These are phyloP conservation scores for Zaprionus africanus DNA, from an alignment of 1,140 invertebrate genomes.

Conservation along the genomic window DNA sequence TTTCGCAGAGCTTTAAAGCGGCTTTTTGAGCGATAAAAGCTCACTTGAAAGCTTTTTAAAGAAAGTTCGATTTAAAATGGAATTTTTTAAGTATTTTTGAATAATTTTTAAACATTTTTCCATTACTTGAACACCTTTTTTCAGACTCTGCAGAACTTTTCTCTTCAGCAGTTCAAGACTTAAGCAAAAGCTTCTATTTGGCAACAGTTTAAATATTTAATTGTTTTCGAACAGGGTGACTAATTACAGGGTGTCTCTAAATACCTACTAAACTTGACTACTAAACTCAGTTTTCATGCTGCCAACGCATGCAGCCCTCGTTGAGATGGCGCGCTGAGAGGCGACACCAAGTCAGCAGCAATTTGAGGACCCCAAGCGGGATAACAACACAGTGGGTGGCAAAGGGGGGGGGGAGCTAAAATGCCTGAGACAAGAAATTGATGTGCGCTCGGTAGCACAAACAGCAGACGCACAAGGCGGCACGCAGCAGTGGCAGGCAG, in stretches of 20 bases:
- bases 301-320: constrained; percentile 21
- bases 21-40: not conserved
- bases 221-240: not conserved
- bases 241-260: not conserved
- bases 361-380: not conserved
- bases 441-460: constrained; percentile 39
- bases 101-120: not conserved
- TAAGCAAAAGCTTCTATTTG: not conserved
- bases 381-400: not conserved
- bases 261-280: not conserved
- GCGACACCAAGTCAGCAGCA: constrained; percentile 42
- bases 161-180: no score
- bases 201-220: not conserved
- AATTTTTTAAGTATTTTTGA: not conserved
- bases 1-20: not conserved
- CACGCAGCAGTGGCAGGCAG: constrained; percentile 1
- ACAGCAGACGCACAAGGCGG: constrained; percentile 27
- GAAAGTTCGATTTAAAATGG: not conserved
- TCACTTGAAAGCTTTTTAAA: not conserved
- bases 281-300: not conserved
- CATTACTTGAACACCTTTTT: not conserved
- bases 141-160: no score
- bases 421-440: constrained; percentile 40
- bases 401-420: not conserved
- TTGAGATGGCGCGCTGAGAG: constrained; percentile 8